A percentile compares a stretch with the other conserved stretches of the same genome.
Evolutionary conservation across 2,113 vertebrate genomes (phyloP).

Genomic region (Catharus bicknelli): DNA sequence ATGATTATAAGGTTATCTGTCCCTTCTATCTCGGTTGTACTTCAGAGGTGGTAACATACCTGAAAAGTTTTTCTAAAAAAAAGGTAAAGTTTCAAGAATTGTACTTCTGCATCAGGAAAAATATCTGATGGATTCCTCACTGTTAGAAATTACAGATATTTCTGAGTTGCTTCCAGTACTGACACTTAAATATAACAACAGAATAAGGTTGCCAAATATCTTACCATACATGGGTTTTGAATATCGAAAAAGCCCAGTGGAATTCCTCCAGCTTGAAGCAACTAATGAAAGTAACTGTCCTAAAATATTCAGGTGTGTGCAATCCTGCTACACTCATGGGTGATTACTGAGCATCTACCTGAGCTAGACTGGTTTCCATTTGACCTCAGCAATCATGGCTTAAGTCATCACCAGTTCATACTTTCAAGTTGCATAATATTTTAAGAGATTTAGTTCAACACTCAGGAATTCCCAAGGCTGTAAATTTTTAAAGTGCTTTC

Average conservation of each 20-base stretch:
- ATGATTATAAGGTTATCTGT: background rate
- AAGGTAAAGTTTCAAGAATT: background rate
- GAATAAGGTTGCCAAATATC: background rate
- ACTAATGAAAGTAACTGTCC: background rate
- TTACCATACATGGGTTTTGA: background rate
- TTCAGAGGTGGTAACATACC: background rate
- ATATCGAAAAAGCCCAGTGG: background rate
- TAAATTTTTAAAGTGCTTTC: background rate
- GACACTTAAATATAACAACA: background rate
- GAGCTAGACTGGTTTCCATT: background rate
- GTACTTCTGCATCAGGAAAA: background rate
- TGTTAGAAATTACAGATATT: background rate
- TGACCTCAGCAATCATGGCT: background rate
- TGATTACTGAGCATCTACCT: background rate
- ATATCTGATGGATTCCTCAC: background rate
- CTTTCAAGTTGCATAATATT: background rate
- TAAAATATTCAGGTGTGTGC: background rate
- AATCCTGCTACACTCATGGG: background rate
- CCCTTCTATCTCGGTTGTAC: background rate
- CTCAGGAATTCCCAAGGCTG: background rate
- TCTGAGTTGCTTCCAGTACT: background rate
- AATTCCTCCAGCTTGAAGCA: background rate
- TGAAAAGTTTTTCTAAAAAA: background rate
- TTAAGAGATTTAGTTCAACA: background rate
- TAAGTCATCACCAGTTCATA: background rate